These are phyloP conservation scores for Thereva unica DNA, from an alignment of 2,888 invertebrate genomes.

Conservation along the genomic window DNA sequence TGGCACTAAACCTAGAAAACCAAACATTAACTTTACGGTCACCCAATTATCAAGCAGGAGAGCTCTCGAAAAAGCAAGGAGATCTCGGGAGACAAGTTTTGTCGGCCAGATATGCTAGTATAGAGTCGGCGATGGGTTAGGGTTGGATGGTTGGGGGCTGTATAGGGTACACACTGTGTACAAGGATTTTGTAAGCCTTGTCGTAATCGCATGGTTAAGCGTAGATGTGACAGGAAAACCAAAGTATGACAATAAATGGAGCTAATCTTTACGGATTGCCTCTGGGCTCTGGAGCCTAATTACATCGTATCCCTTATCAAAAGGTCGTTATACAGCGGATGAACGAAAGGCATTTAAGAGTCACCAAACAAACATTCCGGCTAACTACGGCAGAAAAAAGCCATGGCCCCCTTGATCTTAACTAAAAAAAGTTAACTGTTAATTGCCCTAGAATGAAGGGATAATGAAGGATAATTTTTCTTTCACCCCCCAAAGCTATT, in stretches of 20 bases:
- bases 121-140: too few relatives aligned
- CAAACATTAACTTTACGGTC: too few relatives aligned
- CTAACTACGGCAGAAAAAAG: neutral
- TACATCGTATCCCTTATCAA: constrained; percentile 23
- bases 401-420: neutral
- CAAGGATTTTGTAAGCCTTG: too few relatives aligned
- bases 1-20: too few relatives aligned
- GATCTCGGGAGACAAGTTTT: too few relatives aligned
- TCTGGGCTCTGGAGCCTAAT: constrained; percentile 16
- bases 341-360: constrained; percentile 24
- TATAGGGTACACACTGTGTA: too few relatives aligned
- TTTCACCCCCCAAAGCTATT: too few relatives aligned
- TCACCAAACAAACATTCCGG: constrained; percentile 22
- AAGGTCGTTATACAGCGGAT: constrained; percentile 23
- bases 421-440: constrained; percentile 27
- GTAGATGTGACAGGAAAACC: constrained; percentile 31
- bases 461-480: constrained; percentile 33
- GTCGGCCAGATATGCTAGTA: too few relatives aligned
- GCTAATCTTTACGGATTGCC: constrained; percentile 34
- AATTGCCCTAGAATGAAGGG: constrained; percentile 33
- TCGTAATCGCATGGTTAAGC: constrained; percentile 25
- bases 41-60: too few relatives aligned
- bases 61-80: too few relatives aligned
- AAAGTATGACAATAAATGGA: constrained; percentile 34
- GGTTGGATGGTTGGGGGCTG: too few relatives aligned